Evolutionary conservation across 2,797 vertebrate genomes (phyloP), one percentile per base, ranked within the genome.

Genomic region (Galagoides demidoff): DNA sequence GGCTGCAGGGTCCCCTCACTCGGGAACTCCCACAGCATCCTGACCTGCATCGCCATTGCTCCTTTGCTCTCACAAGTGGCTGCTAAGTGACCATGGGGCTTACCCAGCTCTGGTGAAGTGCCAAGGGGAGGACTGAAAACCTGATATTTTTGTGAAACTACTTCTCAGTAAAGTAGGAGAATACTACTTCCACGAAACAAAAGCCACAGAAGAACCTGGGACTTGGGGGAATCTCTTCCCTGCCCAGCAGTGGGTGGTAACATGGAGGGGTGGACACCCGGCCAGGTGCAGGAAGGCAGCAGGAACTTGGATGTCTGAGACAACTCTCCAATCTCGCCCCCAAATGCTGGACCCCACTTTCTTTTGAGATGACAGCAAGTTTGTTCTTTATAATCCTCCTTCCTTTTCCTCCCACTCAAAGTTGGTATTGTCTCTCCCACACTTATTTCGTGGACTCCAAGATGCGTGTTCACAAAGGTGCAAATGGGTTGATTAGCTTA

Each of bases 401-500:
- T 16, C 83, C 59, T 52, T 83, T 5, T 20, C 25, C 16, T 20
- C 64, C 61, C 31, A 76, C 39, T 14, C 55, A 8, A 0, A 8
- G 7, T 45, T 87, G 45, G 19, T 27, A 89, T 52, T 89, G 45
- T 92, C 68, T 95, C 27, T 86, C 82, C 86, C 63, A 73, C 92
- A 86, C 89, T 55, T 91, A 90, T 57, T 85, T 45, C 91, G 55
- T 0, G 81, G 97, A 85, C 94, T 96, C 82, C 2, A 7, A 95
- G 96, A 95, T 3, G 29, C 27, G n/a, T 96, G 96, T 96, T 93
- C 96, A 70, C 13, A 20, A 94, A 96, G 90, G 97, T 94, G 93
- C 97, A 97, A 95, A 96, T 95, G 92, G 96, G 73, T 2, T 73
- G 87, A 96, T 94, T 76, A 74, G 96, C 90, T 97, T 87, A 78